Conservation (phyloP, 2,797 vertebrate species). For the Crypturellus tataupa region DNA sequence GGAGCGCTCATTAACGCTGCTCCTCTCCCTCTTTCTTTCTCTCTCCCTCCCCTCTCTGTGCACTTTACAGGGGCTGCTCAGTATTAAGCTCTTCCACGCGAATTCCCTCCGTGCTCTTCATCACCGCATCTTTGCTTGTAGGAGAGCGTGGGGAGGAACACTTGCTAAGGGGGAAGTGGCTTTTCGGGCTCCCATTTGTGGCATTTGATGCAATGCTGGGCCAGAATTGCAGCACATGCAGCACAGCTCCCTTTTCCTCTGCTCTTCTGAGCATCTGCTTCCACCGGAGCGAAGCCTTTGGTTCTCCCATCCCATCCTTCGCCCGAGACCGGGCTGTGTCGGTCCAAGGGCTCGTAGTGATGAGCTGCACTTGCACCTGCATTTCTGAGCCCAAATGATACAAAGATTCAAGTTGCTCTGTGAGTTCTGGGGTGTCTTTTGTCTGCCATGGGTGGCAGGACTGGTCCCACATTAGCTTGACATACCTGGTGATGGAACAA, state of each 20-base stretch:
- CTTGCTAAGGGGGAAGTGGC: neutral
- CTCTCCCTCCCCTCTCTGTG: neutral
- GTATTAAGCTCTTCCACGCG: neutral
- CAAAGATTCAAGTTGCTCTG: neutral
- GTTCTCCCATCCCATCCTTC: neutral
- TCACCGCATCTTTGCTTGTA: neutral
- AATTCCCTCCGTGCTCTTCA: neutral
- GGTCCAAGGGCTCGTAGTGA: neutral
- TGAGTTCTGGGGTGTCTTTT: neutral
- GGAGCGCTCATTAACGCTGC: slow-evolving; percentile 61
- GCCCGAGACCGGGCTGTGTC: neutral
- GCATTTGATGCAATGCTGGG: neutral
- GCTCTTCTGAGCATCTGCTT: neutral
- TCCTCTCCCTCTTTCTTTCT: neutral
- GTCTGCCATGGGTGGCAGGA: neutral
- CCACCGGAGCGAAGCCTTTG: neutral
- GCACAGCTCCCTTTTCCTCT: accelerated
- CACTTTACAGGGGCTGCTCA: neutral
- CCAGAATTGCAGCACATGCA: neutral
- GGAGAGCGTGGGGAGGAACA: neutral
- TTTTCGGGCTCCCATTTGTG: neutral
- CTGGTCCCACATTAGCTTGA: neutral
- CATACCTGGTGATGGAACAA: neutral
- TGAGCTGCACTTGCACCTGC: neutral
- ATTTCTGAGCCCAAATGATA: neutral